Conservation (phyloP, 2,888 invertebrate genomes). For the Oscheius sp. region DNA sequence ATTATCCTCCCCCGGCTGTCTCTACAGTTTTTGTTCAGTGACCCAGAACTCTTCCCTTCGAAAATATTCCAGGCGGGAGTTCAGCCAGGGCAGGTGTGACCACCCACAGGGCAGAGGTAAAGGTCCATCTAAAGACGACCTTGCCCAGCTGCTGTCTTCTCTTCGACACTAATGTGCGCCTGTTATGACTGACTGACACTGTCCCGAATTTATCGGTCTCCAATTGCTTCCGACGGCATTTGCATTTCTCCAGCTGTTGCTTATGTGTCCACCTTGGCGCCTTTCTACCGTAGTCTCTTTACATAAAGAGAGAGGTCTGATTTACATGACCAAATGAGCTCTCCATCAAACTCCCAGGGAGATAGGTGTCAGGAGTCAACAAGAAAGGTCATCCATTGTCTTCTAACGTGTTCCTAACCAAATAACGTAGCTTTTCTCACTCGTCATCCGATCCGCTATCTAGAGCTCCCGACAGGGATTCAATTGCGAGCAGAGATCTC, state of each 20-base stretch:
- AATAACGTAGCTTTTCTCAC: not conserved
- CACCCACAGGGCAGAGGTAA: slow-evolving; percentile 17
- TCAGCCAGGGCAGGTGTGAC: slow-evolving; percentile 13
- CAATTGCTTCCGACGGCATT: slow-evolving; percentile 4
- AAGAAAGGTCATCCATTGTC: not conserved
- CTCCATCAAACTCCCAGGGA: no score
- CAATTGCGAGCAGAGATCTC: not conserved
- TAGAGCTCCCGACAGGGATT: no score
- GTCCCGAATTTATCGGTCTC: slow-evolving; percentile 3
- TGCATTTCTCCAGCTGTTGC: slow-evolving; percentile 2
- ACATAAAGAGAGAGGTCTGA: no score
- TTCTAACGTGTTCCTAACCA: not conserved
- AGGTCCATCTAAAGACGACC: slow-evolving; percentile 4
- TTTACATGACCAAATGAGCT: no score
- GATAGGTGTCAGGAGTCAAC: not conserved
- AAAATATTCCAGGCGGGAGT: not conserved
- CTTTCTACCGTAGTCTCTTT: not conserved
- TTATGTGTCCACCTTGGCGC: not conserved
- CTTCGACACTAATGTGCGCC: slow-evolving; percentile 7
- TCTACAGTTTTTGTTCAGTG: slow-evolving; percentile 20
- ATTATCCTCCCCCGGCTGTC: slow-evolving; percentile 20
- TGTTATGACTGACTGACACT: slow-evolving; percentile 8
- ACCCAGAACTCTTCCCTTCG: slow-evolving; percentile 11
- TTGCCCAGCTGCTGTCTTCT: not conserved
- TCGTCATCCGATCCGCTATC: not conserved